Conservation (phyloP, 1,140 invertebrate genomes). For the Pseudachorutes palmiensis region DNA sequence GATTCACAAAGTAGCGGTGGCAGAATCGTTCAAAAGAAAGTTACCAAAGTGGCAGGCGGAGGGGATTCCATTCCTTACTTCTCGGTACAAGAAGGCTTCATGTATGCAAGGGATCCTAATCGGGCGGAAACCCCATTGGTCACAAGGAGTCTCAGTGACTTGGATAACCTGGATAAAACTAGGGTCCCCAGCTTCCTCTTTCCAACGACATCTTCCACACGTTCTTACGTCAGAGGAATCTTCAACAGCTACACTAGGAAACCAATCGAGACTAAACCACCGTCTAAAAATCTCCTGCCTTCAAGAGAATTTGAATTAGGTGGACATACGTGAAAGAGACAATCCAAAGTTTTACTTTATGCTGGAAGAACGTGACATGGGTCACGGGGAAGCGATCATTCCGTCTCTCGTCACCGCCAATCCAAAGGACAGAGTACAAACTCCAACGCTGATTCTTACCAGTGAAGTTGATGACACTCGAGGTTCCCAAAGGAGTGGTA, state of each 20-base stretch:
- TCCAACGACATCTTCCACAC: background rate
- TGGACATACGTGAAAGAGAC: too few relatives aligned
- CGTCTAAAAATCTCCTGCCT: background rate
- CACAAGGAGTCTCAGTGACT: background rate
- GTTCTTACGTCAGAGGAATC: background rate
- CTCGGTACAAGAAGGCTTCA: too few relatives aligned
- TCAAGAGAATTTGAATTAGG: too few relatives aligned
- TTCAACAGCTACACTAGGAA: background rate
- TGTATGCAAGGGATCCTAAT: too few relatives aligned
- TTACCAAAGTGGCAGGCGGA: background rate
- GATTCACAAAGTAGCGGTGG: too few relatives aligned
- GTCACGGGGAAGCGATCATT: background rate
- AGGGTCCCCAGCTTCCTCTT: background rate
- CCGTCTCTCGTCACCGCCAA: background rate
- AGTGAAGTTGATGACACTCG: background rate
- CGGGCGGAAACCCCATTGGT: too few relatives aligned
- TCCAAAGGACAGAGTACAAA: background rate
- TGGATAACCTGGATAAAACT: background rate
- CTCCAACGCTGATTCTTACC: too few relatives aligned
- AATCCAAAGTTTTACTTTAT: background rate
- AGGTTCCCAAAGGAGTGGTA: background rate
- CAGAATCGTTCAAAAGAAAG: too few relatives aligned
- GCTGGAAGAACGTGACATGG: background rate
- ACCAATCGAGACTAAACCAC: background rate
- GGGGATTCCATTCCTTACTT: background rate